These are phyloP conservation scores for Noctua janthe DNA, from an alignment of 2,888 invertebrate genomes.

Conservation along the genomic window DNA sequence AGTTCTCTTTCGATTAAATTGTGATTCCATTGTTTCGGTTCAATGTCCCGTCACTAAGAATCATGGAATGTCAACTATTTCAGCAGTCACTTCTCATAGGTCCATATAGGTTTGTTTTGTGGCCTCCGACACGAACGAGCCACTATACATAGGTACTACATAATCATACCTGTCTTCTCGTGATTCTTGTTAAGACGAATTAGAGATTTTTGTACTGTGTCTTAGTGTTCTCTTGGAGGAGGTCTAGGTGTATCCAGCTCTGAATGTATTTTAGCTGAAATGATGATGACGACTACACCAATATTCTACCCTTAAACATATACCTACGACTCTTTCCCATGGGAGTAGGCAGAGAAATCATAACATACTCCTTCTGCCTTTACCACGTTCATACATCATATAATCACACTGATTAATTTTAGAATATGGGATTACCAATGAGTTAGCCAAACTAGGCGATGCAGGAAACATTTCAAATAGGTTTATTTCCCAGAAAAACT, in stretches of 20 bases:
- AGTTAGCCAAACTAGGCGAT: background rate
- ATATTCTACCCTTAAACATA: background rate
- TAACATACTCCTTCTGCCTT: background rate
- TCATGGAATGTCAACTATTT: conserved; percentile 38
- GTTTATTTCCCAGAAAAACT: background rate
- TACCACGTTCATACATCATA: background rate
- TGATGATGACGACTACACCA: background rate
- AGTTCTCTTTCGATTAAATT: conserved; percentile 15
- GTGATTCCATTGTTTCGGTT: background rate
- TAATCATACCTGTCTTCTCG: background rate
- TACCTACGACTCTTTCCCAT: background rate
- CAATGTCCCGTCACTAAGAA: conserved; percentile 34
- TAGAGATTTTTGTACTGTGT: background rate
- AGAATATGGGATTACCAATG: background rate
- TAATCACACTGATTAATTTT: background rate
- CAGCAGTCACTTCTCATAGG: background rate
- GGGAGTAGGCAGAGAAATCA: background rate
- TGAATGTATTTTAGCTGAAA: background rate
- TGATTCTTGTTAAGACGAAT: background rate
- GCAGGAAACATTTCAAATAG: background rate
- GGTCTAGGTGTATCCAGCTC: background rate
- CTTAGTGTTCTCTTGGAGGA: no score
- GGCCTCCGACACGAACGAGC: background rate
- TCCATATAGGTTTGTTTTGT: conserved; percentile 17
- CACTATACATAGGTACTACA: background rate